A percentile compares a stretch with the other conserved stretches of the same genome.
These are phyloP conservation scores for Bombylius major DNA, from an alignment of 2,888 invertebrate genomes.

Conservation along the genomic window DNA sequence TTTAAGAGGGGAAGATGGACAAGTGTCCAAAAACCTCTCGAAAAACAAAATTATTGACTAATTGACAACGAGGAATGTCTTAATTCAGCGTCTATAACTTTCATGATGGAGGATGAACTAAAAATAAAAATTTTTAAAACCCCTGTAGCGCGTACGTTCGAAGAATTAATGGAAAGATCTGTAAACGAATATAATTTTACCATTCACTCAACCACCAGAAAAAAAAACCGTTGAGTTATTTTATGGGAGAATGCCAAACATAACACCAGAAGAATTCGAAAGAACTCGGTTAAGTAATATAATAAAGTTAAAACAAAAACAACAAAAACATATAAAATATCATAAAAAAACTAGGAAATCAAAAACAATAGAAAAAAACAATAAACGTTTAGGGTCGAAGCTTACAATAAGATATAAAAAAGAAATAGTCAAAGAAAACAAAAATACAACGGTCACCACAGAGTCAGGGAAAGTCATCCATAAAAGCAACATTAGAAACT, in stretches of 20 bases:
- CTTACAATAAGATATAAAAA: conserved; percentile 1
- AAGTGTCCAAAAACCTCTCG: no score
- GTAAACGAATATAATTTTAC: no score
- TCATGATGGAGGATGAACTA: conserved; percentile 2
- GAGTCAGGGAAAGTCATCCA: conserved; percentile 4
- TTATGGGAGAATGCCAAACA: conserved; percentile 1
- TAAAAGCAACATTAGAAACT: conserved; percentile 3
- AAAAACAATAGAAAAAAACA: conserved; percentile 4
- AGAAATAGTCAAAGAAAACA: conserved; percentile 3
- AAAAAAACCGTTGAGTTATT: background rate
- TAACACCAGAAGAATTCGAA: background rate
- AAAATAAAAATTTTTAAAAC: conserved; percentile 3
- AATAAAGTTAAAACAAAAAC: conserved; percentile 2
- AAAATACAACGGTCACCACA: conserved; percentile 2
- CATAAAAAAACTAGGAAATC: conserved; percentile 3
- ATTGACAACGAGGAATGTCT: conserved; percentile 4
- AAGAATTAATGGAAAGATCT: no score
- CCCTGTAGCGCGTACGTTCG: background rate
- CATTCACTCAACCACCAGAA: no score
- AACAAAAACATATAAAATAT: background rate
- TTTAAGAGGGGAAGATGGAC: no score
- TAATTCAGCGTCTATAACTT: conserved; percentile 2
- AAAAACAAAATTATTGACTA: conserved; percentile 2
- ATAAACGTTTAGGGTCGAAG: conserved; percentile 4
- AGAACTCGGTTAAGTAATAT: background rate